Evolutionary conservation across 2,888 invertebrate genomes (phyloP).

Genomic region (Cryptocephalus primarius): DNA sequence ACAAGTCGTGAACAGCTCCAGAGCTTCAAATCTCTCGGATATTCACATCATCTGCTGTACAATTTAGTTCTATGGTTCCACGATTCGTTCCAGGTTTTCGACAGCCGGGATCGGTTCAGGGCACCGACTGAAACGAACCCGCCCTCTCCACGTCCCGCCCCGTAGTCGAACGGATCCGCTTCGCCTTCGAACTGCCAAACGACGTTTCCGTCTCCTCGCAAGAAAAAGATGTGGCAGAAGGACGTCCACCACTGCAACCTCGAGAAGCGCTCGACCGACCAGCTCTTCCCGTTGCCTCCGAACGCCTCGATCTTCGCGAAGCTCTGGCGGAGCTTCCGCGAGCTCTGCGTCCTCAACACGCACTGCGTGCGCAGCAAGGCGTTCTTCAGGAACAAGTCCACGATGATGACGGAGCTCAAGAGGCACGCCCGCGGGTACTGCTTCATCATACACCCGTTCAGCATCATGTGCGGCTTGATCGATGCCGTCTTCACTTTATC

Average conservation of each 20-base stretch:
- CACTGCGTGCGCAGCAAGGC: constrained; percentile 4
- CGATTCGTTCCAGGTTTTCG: no score
- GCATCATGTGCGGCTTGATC: constrained; percentile 10
- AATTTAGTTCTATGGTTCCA: no score
- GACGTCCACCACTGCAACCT: constrained; percentile 1
- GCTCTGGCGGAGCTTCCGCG: not conserved
- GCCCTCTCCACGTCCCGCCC: no score
- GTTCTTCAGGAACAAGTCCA: constrained; percentile 13
- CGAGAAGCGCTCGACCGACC: not conserved
- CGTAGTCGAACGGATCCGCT: no score
- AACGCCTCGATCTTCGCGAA: not conserved
- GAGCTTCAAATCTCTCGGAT: no score
- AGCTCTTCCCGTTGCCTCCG: constrained; percentile 4
- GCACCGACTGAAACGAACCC: no score
- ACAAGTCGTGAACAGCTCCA: no score
- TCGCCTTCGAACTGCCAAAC: no score
- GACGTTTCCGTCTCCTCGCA: no score
- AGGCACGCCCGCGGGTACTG: constrained; percentile 8
- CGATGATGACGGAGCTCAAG: constrained; percentile 13
- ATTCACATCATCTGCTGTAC: no score
- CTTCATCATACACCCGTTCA: constrained; percentile 19
- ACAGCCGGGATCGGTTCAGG: no score
- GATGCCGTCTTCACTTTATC: constrained; percentile 9
- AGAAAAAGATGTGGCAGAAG: not conserved
- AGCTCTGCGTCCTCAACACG: constrained; percentile 1